These are phyloP conservation scores for Campoplex nolae DNA, from an alignment of 2,888 invertebrate genomes.

Conservation along the genomic window DNA sequence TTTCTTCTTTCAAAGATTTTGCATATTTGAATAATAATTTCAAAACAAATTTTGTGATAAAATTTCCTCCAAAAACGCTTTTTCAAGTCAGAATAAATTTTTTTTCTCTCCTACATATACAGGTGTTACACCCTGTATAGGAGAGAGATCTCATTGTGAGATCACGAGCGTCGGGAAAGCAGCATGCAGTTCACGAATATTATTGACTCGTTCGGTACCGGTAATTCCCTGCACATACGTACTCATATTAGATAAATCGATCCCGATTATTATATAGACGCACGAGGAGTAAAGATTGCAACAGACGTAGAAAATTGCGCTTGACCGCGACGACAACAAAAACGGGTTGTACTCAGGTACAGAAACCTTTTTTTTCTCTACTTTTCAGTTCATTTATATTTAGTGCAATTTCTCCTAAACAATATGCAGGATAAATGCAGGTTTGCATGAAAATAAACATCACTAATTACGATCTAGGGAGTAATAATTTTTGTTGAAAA, in stretches of 20 bases:
- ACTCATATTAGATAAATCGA: constrained; percentile 71
- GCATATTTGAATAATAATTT: too few relatives aligned
- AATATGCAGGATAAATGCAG: neutral
- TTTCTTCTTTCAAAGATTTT: too few relatives aligned
- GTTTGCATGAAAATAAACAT: neutral
- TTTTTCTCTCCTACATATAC: too few relatives aligned
- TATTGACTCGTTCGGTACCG: constrained; percentile 76
- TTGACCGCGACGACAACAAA: constrained; percentile 66
- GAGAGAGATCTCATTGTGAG: constrained; percentile 71
- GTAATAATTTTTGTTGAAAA: neutral
- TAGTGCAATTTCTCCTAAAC: neutral
- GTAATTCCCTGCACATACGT: constrained; percentile 43
- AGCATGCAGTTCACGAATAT: constrained; percentile 72
- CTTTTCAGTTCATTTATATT: neutral
- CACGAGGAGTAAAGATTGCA: constrained; percentile 53
- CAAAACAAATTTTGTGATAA: too few relatives aligned
- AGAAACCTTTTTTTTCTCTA: neutral
- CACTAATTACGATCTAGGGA: neutral
- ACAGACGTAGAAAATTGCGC: constrained; percentile 75
- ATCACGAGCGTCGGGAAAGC: constrained; percentile 71
- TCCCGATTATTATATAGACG: constrained; percentile 70
- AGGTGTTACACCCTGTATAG: neutral
- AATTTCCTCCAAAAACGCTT: neutral
- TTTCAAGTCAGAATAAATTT: too few relatives aligned
- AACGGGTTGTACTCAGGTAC: constrained; percentile 5